Percentiles rank a stretch among this genome's conserved stretches.
Conservation (phyloP, 2,113 vertebrate genomes). For the Colaptes auratus region DNA sequence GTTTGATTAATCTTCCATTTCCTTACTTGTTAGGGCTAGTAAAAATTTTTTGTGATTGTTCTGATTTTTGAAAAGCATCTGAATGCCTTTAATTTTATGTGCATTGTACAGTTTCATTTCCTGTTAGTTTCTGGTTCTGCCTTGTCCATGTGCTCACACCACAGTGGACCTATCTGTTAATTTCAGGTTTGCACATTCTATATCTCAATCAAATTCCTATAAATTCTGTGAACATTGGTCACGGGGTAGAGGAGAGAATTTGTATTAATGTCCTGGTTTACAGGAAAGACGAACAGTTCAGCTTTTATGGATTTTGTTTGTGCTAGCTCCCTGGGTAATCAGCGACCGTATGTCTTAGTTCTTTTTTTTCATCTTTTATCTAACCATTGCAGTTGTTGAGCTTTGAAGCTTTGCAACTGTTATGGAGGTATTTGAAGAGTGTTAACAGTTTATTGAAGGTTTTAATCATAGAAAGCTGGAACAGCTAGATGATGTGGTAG, state of each 20-base stretch:
- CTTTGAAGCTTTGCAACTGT: background rate
- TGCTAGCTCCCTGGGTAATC: background rate
- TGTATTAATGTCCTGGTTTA: background rate
- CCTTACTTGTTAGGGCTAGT: background rate
- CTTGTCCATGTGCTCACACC: background rate
- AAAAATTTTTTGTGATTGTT: background rate
- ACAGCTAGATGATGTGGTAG: background rate
- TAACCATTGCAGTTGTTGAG: background rate
- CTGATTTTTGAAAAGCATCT: background rate
- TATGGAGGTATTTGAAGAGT: background rate
- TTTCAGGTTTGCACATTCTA: background rate
- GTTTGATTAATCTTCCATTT: background rate
- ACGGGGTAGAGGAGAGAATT: background rate
- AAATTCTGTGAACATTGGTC: background rate
- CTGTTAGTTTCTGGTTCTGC: background rate
- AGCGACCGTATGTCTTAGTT: background rate
- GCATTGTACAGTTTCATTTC: background rate
- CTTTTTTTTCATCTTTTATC: too few relatives aligned
- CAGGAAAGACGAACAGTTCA: background rate
- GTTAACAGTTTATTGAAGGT: background rate
- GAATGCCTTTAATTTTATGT: background rate
- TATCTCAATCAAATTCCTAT: background rate
- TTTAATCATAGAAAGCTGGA: background rate
- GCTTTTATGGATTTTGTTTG: background rate
- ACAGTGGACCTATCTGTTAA: background rate